Conservation (phyloP, 2,888 invertebrate genomes). For the Drosophila greeni region DNA sequence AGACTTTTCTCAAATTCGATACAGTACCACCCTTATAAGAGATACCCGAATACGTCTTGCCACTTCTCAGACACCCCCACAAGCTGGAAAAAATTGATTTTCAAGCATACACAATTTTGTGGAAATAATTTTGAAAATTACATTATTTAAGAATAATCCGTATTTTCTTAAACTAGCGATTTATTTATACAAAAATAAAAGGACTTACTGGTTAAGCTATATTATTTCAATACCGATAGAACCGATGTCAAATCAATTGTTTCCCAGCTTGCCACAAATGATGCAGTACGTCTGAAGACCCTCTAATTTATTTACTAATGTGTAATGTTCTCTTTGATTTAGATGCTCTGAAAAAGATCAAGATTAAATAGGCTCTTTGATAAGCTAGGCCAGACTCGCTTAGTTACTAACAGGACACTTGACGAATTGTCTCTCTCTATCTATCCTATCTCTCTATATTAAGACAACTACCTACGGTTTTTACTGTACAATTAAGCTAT, state of each 20-base stretch:
- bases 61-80: slow-evolving; percentile 1
- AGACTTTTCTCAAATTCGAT: neutral
- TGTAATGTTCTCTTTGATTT: slow-evolving; percentile 73
- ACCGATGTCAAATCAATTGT: neutral
- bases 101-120: neutral
- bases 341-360: slow-evolving; percentile 65
- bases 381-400: slow-evolving; percentile 66
- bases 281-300: slow-evolving; percentile 25
- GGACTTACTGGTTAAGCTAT: no score
- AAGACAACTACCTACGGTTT: slow-evolving; percentile 57
- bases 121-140: neutral
- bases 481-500: slow-evolving; percentile 53
- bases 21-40: slow-evolving; percentile 1
- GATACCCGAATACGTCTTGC: slow-evolving; percentile 24
- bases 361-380: slow-evolving; percentile 58
- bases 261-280: neutral
- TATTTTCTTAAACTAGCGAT: neutral
- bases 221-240: neutral
- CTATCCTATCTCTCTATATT: slow-evolving; percentile 43
- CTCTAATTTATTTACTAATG: slow-evolving; percentile 56
- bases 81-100: neutral
- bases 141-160: neutral
- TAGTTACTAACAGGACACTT: slow-evolving; percentile 63
- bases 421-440: slow-evolving; percentile 52
- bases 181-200: no score